Conservation (phyloP, 2,888 invertebrate genomes). For the Ormyrus thymus region DNA sequence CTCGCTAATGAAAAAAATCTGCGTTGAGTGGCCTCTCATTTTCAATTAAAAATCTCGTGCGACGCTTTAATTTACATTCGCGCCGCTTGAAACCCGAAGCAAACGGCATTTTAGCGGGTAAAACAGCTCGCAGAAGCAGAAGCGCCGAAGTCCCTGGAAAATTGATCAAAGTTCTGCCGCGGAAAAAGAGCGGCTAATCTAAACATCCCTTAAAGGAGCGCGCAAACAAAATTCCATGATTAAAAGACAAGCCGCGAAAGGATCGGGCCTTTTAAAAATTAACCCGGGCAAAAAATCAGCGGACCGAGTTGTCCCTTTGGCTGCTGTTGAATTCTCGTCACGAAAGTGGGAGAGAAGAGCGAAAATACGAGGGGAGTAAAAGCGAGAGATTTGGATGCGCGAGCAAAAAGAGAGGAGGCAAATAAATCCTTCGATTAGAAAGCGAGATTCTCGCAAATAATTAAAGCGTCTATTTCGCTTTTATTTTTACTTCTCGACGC, state of each 20-base stretch:
- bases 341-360: not conserved
- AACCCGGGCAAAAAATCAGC: slow-evolving; percentile 14
- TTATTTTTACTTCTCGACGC: not conserved
- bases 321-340: slow-evolving; percentile 19
- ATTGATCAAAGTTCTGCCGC: too few relatives aligned
- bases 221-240: not conserved
- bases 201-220: not conserved
- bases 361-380: not conserved
- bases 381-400: not conserved
- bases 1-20: too few relatives aligned
- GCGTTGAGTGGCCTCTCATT: too few relatives aligned
- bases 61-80: too few relatives aligned
- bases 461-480: slow-evolving; percentile 9
- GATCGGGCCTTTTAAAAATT: slow-evolving; percentile 4
- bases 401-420: not conserved
- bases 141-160: too few relatives aligned
- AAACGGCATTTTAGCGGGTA: too few relatives aligned
- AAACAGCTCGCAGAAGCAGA: too few relatives aligned
- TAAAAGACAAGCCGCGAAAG: too few relatives aligned
- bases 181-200: too few relatives aligned
- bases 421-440: slow-evolving; percentile 25
- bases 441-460: slow-evolving; percentile 7
- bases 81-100: too few relatives aligned
- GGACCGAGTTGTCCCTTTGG: slow-evolving; percentile 12
- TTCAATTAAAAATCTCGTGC: too few relatives aligned